These are phyloP conservation scores for Nycticebus coucang DNA, from an alignment of 2,113 vertebrate genomes.

Conservation along the genomic window DNA sequence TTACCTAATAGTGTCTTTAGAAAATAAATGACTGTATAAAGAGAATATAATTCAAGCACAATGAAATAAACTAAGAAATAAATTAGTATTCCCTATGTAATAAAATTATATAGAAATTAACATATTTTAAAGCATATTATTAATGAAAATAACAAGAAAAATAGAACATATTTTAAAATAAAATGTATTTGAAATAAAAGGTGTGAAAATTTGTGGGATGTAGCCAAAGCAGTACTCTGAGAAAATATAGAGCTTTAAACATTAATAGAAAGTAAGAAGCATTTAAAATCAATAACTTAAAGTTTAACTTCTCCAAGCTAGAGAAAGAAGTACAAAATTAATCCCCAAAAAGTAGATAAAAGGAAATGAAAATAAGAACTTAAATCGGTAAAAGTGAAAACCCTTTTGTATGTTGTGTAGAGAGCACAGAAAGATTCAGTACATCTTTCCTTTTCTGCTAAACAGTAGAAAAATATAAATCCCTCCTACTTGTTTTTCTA, in stretches of 20 bases:
- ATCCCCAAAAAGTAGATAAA: neutral
- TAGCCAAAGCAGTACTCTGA: neutral
- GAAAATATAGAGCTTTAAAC: neutral
- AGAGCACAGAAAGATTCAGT: too few species aligned
- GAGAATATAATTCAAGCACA: neutral
- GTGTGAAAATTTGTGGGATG: neutral
- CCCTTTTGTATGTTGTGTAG: too few species aligned
- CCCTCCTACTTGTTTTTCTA: constrained; percentile 38
- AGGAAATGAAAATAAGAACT: neutral
- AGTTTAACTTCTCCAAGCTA: neutral
- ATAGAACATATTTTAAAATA: neutral
- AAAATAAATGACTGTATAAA: neutral
- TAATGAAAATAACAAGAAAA: neutral
- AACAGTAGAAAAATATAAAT: constrained; percentile 4
- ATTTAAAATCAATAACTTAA: neutral
- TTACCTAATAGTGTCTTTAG: neutral
- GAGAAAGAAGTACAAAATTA: neutral
- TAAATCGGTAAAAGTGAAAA: neutral
- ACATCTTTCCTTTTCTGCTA: constrained; percentile 2
- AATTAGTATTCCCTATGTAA: neutral
- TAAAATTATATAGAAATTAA: neutral
- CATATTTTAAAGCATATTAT: neutral
- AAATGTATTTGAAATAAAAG: neutral
- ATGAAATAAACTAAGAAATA: neutral
- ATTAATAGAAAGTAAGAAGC: neutral